phyloP scores from a whole-genome alignment of 2,888 invertebrate species.

The Ryuthela nishihirai region DNA sequence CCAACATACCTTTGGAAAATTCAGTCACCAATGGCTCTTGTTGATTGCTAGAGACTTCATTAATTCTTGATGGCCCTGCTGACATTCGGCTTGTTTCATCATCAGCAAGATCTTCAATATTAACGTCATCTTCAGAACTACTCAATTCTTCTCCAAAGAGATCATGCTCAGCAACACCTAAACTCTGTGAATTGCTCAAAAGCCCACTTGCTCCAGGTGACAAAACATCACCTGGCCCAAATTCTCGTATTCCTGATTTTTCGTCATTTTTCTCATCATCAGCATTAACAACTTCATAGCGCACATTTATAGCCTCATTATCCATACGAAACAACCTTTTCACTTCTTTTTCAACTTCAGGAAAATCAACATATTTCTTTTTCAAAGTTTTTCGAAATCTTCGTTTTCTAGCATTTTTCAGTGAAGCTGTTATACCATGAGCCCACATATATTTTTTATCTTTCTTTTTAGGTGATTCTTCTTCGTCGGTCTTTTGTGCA shows the following conservation, averaged over 20 bases:
- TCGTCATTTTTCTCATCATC: conserved; percentile 65
- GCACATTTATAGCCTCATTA: conserved; percentile 83
- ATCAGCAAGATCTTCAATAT: conserved; percentile 74
- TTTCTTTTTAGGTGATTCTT: conserved; percentile 51
- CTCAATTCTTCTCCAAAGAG: conserved; percentile 91
- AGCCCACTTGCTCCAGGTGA: too few relatives aligned
- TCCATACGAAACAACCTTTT: conserved; percentile 82
- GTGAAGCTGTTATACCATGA: conserved; percentile 92
- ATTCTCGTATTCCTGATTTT: conserved; percentile 45
- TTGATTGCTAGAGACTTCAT: too few relatives aligned
- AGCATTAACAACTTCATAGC: conserved; percentile 84
- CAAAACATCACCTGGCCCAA: conserved; percentile 10
- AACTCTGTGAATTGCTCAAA: conserved; percentile 36
- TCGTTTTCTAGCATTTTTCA: conserved; percentile 89
- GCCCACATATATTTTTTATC: conserved; percentile 93
- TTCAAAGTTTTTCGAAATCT: conserved; percentile 91
- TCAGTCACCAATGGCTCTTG: conserved; percentile 59
- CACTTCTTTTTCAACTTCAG: conserved; percentile 97
- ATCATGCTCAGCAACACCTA: conserved; percentile 65
- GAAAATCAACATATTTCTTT: conserved; percentile 95
- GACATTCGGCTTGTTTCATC: conserved; percentile 55
- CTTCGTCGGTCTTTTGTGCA: conserved; percentile 59
- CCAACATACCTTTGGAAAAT: conserved; percentile 61
- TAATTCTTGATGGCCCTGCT: conserved; percentile 20
- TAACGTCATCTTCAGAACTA: conserved; percentile 77